Conservation (phyloP, 2,113 vertebrate genomes). For the Megatriorchis doriae region DNA sequence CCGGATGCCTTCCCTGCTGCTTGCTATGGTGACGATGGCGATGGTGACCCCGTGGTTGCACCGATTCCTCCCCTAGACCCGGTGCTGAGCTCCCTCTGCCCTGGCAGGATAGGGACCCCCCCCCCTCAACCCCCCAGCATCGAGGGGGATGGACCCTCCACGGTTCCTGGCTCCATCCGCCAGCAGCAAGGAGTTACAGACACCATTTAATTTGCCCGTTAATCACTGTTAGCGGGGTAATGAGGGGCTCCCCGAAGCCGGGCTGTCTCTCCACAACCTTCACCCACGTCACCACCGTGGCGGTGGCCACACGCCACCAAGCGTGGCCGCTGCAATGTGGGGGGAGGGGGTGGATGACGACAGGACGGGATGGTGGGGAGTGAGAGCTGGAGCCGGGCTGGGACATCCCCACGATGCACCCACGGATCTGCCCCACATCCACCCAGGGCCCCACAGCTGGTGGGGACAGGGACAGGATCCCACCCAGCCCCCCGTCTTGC, state of each 20-base stretch:
- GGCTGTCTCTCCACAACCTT: slow-evolving; percentile 73
- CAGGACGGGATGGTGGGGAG: fast-evolving
- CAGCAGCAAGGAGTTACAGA: slow-evolving; percentile 67
- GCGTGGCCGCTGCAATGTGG: slow-evolving; percentile 34
- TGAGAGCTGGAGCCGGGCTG: not conserved
- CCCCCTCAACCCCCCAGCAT: too few species aligned
- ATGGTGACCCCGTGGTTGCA: not conserved
- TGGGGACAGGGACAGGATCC: not conserved
- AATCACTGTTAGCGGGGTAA: slow-evolving; percentile 88
- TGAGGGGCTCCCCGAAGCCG: slow-evolving; percentile 67
- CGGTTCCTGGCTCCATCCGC: not conserved
- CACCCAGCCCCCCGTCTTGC: not conserved
- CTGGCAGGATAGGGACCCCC: not conserved
- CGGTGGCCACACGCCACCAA: slow-evolving; percentile 70
- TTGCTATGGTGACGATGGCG: not conserved
- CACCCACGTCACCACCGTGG: slow-evolving; percentile 62
- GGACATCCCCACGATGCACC: fast-evolving
- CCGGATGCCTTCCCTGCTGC: not conserved
- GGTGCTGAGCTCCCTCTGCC: not conserved
- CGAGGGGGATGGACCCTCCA: not conserved
- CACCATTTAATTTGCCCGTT: slow-evolving; percentile 77
- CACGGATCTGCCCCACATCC: not conserved
- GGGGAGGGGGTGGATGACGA: too few species aligned
- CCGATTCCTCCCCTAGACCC: not conserved
- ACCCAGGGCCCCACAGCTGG: not conserved